Percentiles rank a stretch among this genome's conserved stretches.
phyloP scores from a whole-genome alignment of 2,797 vertebrate species.

The Semotilus atromaculatus region DNA sequence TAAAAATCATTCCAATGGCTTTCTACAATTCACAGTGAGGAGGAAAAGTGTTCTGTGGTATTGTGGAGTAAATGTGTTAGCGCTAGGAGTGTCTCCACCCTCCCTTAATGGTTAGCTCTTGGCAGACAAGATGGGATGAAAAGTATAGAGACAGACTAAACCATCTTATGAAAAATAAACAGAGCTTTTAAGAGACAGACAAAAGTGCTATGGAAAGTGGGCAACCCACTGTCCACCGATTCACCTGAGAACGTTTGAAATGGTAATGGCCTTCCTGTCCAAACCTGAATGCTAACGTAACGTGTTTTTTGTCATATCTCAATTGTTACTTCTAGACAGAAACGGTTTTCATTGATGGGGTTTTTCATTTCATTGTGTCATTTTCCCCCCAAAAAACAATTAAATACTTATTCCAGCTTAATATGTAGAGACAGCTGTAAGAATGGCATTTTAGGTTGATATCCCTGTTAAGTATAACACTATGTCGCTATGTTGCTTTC shows the following conservation, averaged over 20 bases:
- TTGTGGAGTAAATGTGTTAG: slow-evolving; percentile 54
- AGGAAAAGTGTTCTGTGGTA: slow-evolving; percentile 45
- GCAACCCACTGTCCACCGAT: slow-evolving; percentile 46
- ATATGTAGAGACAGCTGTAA: not conserved
- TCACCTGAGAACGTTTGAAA: slow-evolving; percentile 79
- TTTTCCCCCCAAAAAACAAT: too few relatives aligned
- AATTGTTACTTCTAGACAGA: not conserved
- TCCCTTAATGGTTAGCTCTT: slow-evolving; percentile 57
- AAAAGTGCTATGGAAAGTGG: slow-evolving; percentile 43
- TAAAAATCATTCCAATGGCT: slow-evolving; percentile 34
- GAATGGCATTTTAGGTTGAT: not conserved
- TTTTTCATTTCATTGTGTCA: not conserved
- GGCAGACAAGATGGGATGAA: slow-evolving; percentile 55
- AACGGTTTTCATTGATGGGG: not conserved
- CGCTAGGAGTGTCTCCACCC: slow-evolving; percentile 53
- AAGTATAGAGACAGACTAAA: slow-evolving; percentile 61
- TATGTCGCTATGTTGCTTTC: not conserved
- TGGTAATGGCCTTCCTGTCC: slow-evolving; percentile 76
- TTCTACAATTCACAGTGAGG: slow-evolving; percentile 39
- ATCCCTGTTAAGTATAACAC: not conserved
- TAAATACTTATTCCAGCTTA: not conserved
- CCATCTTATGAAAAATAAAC: slow-evolving; percentile 60
- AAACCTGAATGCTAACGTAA: slow-evolving; percentile 66
- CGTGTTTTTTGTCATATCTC: slow-evolving; percentile 72
- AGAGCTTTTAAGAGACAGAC: slow-evolving; percentile 49